Base-by-base conservation (phyloP, 2,797 vertebrate species). In the Rallus crepitans region DNA sequence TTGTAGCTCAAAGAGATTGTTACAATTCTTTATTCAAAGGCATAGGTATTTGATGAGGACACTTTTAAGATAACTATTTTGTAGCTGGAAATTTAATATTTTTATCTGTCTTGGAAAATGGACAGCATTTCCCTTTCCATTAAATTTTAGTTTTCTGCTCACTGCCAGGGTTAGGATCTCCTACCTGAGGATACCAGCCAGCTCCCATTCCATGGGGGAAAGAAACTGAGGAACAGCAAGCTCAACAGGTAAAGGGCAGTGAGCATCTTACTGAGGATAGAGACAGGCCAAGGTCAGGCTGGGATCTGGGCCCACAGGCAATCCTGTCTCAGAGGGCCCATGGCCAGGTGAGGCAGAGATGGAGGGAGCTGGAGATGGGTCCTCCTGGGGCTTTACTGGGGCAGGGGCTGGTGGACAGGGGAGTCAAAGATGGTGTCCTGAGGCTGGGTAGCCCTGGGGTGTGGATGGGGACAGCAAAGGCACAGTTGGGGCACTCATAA, bases 281-380 rank as follows among this genome's bases (percentile, higher is more conserved):
- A 11, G 14, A 57, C 4, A 31, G 20, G 25, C 9, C 15, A 40
- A 61, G 21, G 7, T 19, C 28, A 35, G 27, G 4, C 18, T 60
- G 11, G 7, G 23, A 57, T 33, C 8, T 1, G 15, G 11, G 5
- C 2, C 4, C 7, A 16, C 0, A 0, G 18, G 9, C 13, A 9
- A 3, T 0, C 6, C 37, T 92, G 60, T 12, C 10, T 47, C 13
- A 81, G 18, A 17, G 27, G 14, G 2, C 1, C 4, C 15, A 8
- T 15, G 25, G 18, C 10, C 15, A 30, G 31, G 17, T 8, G 8
- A 18, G 12, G 8, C 15, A 81, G n/a, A 18, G 30, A 5, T 70
- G 23, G 71, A 71, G 30, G 12, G 2, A 79, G 21, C 30, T 16
- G 53, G 17, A 56, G 21, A 31, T 3, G 0, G 2, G 8, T 5